Evolutionary conservation across 2,888 invertebrate genomes (phyloP), one percentile per base, ranked within the genome.

Genomic region (Reticulitermes lucifugus): DNA sequence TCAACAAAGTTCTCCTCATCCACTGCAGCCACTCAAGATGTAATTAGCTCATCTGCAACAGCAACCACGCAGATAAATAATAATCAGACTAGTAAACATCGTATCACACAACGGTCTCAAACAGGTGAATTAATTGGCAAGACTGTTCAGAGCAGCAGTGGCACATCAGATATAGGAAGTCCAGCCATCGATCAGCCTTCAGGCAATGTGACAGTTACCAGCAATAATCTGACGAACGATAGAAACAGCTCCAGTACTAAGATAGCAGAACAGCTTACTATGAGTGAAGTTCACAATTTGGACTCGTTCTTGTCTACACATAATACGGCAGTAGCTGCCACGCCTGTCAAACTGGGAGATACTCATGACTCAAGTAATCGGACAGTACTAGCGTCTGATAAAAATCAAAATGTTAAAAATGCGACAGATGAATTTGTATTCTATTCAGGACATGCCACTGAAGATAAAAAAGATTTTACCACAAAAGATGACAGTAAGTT

Each of bases 281-380:
- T 82, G 94, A 95, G 89, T 93, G 95, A 86, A 93, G 93, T 90
- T 94, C 95, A 75, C 93, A 94, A 91, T 93, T 94, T 89, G 1
- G 89, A 89, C 83, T 88, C 89, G 0, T 89, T 89, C 85, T 84
- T 89, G 12, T 88, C 88, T 0, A 88, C 88, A 29, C 88, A 88
- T 6, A 79, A 85, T 35, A 83, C 85, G 10, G 77, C 81, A 46
- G 71, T 71, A 43, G 84, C 80, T 14, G 88, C 88, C 12, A 88
- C 88, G 18, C 88, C 89, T 7, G 88, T 86, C 0, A 89, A 88
- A 43, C 88, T 89, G 14, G 86, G 86, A 10, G 88, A 88, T 65
- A 88, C 86, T 25, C 59, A 71, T 65, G 86, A 86, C 83, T 82
- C 70, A n/a, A 86, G 87, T 12, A 88, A 87, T 41, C 88, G 88